Percentiles rank a stretch among this genome's conserved stretches.
Conservation (phyloP, 1,140 invertebrate species). For the Drosophila pachea region DNA sequence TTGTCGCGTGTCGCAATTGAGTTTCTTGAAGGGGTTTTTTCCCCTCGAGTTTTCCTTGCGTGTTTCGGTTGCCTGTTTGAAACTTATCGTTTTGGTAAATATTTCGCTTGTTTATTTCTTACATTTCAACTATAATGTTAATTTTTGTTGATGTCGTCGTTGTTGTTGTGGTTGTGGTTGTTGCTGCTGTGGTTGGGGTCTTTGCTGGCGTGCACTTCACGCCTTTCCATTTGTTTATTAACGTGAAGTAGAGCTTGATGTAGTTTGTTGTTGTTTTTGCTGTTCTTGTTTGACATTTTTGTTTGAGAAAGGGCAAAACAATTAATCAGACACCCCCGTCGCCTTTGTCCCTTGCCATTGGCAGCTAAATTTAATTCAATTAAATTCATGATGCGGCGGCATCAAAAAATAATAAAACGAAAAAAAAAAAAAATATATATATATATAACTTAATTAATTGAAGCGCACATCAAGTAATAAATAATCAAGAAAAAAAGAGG, state of each 20-base stretch:
- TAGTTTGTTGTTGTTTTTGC: not conserved
- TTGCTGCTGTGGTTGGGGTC: not conserved
- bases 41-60: constrained; percentile 18
- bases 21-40: constrained; percentile 9
- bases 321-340: constrained; percentile 38
- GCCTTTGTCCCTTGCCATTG: constrained; percentile 28
- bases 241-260: constrained; percentile 27
- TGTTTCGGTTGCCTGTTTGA: constrained; percentile 13
- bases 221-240: constrained; percentile 50
- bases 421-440: constrained; percentile 17
- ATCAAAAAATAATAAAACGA: not conserved
- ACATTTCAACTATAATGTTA: constrained; percentile 38
- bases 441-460: constrained; percentile 31
- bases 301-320: constrained; percentile 18
- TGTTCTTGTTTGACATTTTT: constrained; percentile 14
- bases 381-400: constrained; percentile 32
- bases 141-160: constrained; percentile 20
- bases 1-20: constrained; percentile 49
- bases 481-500: constrained; percentile 17
- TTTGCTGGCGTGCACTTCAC: constrained; percentile 46
- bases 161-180: constrained; percentile 21
- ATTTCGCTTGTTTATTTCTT: constrained; percentile 52
- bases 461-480: constrained; percentile 20
- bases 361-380: constrained; percentile 49
- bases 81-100: constrained; percentile 54